Conservation (phyloP, 2,888 invertebrate species). For the Eupithecia abbreviata region DNA sequence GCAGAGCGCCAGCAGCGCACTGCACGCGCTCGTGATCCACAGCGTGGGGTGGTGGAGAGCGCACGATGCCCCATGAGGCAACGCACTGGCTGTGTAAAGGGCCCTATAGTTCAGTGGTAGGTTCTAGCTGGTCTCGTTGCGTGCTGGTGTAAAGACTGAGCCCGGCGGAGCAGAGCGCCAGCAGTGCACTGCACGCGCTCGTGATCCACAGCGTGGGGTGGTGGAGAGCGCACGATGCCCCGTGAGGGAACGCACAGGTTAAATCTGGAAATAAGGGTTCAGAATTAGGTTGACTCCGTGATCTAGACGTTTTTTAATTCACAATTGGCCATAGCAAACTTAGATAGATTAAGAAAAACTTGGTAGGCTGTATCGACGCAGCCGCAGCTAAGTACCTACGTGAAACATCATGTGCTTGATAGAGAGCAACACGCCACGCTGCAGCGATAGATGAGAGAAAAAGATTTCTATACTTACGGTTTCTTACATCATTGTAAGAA, state of each 20-base stretch:
- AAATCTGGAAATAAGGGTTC: background rate
- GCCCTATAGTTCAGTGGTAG: conserved; percentile 45
- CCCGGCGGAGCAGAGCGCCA: conserved; percentile 55
- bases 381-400: no score
- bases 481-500: no score
- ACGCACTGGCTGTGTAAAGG: conserved; percentile 38
- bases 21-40: conserved; percentile 56
- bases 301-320: no score
- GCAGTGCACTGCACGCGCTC: conserved; percentile 54
- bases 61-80: conserved; percentile 56
- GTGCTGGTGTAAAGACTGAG: conserved; percentile 56
- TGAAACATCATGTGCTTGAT: no score
- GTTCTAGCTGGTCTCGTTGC: conserved; percentile 31
- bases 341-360: no score
- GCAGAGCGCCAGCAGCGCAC: conserved; percentile 53
- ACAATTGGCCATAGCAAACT: no score
- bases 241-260: conserved; percentile 58
- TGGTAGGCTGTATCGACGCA: no score
- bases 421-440: no score
- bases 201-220: conserved; percentile 54
- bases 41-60: conserved; percentile 58
- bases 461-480: no score
- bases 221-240: conserved; percentile 63
- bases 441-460: no score
- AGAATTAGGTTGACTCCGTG: background rate